Evolutionary conservation across 2,113 vertebrate genomes (phyloP).

Genomic region (Carassius carassius): DNA sequence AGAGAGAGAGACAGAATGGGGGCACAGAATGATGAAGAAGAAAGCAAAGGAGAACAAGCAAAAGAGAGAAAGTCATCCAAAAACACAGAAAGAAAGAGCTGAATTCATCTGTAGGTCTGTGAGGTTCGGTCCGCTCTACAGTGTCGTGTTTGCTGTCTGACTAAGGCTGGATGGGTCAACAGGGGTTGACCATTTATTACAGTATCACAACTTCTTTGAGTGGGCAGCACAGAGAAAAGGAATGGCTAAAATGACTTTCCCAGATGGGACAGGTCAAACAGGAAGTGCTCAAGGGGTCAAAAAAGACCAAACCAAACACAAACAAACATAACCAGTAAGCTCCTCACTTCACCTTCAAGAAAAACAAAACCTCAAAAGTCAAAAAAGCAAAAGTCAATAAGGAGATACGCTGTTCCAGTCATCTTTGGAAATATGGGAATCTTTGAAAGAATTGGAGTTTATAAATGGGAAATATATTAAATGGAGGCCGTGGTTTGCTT

Average conservation of each 20-base stretch:
- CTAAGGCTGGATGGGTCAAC: constrained; percentile 5
- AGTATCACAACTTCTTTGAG: constrained; percentile 94
- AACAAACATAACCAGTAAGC: constrained; percentile 68
- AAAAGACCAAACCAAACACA: constrained; percentile 71
- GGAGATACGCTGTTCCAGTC: not conserved
- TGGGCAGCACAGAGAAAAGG: constrained; percentile 79
- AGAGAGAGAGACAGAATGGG: not conserved
- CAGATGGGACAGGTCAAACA: constrained; percentile 90
- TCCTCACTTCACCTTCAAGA: constrained; percentile 61
- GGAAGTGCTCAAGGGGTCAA: constrained; percentile 85
- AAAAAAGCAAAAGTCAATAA: too few species aligned
- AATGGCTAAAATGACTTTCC: constrained; percentile 84
- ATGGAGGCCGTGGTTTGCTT: constrained; percentile 34
- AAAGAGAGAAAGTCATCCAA: constrained; percentile 49
- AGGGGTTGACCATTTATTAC: constrained; percentile 85
- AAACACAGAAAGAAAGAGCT: constrained; percentile 47
- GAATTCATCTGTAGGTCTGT: not conserved
- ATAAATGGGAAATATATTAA: constrained; percentile 27
- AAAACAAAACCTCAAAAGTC: constrained; percentile 63
- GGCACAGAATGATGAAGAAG: constrained; percentile 1
- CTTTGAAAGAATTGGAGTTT: constrained; percentile 1
- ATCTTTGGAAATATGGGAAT: not conserved
- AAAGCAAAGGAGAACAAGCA: constrained; percentile 30
- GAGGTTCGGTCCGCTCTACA: not conserved
- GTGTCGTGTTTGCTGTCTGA: constrained; percentile 14